Base-by-base conservation (phyloP, 92 coral and sea anemone genomes). In the Galaxea fascicularis region DNA sequence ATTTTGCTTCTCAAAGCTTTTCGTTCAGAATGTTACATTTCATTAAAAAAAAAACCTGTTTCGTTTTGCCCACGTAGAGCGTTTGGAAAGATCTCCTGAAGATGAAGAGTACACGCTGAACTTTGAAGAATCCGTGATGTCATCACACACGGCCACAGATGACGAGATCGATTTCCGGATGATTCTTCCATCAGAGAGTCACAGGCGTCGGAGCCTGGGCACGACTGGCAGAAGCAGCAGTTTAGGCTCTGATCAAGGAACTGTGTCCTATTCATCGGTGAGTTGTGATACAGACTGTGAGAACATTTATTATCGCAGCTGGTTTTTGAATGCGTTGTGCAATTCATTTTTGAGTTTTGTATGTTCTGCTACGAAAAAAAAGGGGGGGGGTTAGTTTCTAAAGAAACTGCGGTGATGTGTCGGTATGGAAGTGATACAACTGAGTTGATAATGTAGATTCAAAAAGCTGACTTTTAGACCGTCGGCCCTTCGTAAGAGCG, bases 101-200 rank as follows among this genome's bases (percentile, higher is more conserved):
- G 89, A 62, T 46, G 89, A 88, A 64, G 97, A 95, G 49, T 93
- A 88, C 90, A 86, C 94, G n/a, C 81, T 94, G 86, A 93, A 92
- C 65, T 97, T 95, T 65, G 99, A 97, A 29, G 99, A 97, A 68
- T 91, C 99, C 16, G 90, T 95, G 74, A 76, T 95, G 81, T 97
- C 99, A 26, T 95, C 99, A 3, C 99, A 90, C 74, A 93, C 98
- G 15, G 95, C 89, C 9, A 97, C 99, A 8, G 99, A 97, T 66
- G 99, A 97, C 73, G 99, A 97, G 72, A 87, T 94, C 30, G 98
- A 95, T 82, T 95, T 88, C 28, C 88, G 95, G 53, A 89, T 89
- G 86, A 86, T 96, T 25, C 89, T 97, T 7, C 99, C 99, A 0
- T 94, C 98, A 70, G 96, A 93, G 90, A 95, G 94, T 60, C 99